Base-by-base conservation (phyloP, 2,113 vertebrate genomes). In the Anas platyrhynchos region DNA sequence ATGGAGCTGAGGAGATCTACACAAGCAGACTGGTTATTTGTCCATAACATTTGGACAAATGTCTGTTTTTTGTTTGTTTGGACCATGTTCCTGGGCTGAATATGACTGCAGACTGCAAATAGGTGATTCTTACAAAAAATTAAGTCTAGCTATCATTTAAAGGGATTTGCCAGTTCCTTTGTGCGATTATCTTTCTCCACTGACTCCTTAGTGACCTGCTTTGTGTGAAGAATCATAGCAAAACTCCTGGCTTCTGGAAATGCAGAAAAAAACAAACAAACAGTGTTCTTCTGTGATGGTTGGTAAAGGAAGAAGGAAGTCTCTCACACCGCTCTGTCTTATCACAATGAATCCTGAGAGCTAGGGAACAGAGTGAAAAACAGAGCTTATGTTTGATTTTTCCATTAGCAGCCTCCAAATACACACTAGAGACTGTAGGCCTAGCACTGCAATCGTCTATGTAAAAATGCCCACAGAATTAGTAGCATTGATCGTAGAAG, bases 381-480 rank as follows among this genome's bases (percentile, higher is more conserved):
- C 6, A 23, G 16, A 31, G 9, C 10, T 88, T 2, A 9, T 80
- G 41, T 89, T 94, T 95, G 74, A 88, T 91, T 96, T 93, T 97
- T 88, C 50, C 71, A 83, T 85, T 91, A 89, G 4, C 29, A 77
- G 13, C 54, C 44, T 85, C 75, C 82, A 91, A 95, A 84, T 94
- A 67, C 44, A 71, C 80, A 72, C 29, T 50, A 0, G 3, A 87
- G 84, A 91, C n/a, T 63, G 29, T 41, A 67, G 41, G 46, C 34
- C 34, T 91, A 43, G 20, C 91, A 88, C 21, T 74, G 31, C 44
- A 91, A 62, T 17, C 75, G 26, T 43, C 15, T 71, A 56, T 71
- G 87, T 63, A 91, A 94, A 94, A 96, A 96, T 85, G 69, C 66
- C 58, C 25, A 52, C 88, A 89, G 46, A 95, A 94, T 93, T 89